Evolutionary conservation across 2,888 invertebrate species (phyloP), one percentile per base, ranked within the genome.

Genomic region (Diloba caeruleocephala): DNA sequence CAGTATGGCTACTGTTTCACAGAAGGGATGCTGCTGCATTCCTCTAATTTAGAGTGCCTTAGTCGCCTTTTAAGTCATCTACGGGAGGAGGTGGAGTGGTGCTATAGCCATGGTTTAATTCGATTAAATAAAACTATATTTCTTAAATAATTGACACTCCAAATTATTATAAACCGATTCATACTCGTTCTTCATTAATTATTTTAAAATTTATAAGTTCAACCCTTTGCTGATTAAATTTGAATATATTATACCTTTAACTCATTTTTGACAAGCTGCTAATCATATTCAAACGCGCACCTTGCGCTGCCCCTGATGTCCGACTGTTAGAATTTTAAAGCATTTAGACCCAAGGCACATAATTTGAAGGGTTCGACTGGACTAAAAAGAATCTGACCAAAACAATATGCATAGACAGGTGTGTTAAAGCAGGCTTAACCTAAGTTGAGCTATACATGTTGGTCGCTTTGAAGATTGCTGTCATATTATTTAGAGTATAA

Each of bases 191-290:
- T 29, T 19, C 46, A 45, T 51, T 50, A 59, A 68, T 71, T 57
- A 59, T 64, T 44, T 10, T 8, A 37, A 67, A 72, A 68, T 51
- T 34, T 68, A 69, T 63, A 56, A 77, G 79, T 82, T 79, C 77
- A 90, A 90, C 90, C 91, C 91, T 87, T 90, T 74, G 65, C 77
- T 73, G 81, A 81, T 81, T 85, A 85, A 76, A 87, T 90, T 89
- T 85, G 86, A 92, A 92, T 90, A 86, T 74, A 89, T 90, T 87
- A 88, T 69, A 76, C 64, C 79, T 79, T 84, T 89, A 90, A 90
- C 83, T 88, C 85, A 87, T 78, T 90, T 92, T 88, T 93, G 92
- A 93, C 93, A 89, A 92, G 93, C 92, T 87, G 92, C 90, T 93
- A 92, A 93, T 93, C 92, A 92, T 92, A 93, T 92, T 89, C 89